Conservation (phyloP, 2,113 vertebrate species). For the Mobula birostris region DNA sequence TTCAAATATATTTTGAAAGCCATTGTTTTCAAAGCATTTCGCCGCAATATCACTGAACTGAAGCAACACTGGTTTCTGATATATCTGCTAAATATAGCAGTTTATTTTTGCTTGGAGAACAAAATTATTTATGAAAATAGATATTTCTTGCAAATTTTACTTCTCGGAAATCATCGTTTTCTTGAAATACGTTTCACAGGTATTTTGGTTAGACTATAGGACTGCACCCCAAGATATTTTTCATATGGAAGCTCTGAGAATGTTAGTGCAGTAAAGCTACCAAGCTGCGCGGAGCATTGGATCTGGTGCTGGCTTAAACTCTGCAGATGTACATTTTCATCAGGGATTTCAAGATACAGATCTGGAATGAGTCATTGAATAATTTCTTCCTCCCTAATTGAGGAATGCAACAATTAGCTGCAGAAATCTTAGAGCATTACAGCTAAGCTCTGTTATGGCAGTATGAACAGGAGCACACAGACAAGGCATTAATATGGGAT, state of each 20-base stretch:
- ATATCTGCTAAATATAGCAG: not conserved
- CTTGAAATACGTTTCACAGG: not conserved
- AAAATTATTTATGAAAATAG: not conserved
- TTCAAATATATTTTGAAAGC: not conserved
- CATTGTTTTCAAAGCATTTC: not conserved
- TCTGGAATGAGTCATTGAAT: not conserved
- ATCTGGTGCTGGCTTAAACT: not conserved
- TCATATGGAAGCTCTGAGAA: not conserved
- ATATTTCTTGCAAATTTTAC: not conserved
- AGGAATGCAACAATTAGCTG: not conserved
- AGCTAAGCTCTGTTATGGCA: too few relatives aligned
- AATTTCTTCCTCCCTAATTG: not conserved
- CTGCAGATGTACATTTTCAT: not conserved
- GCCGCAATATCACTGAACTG: not conserved
- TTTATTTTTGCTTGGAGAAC: not conserved
- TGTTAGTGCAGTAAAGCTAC: not conserved
- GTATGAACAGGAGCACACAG: not conserved
- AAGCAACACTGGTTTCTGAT: not conserved
- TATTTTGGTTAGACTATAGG: not conserved
- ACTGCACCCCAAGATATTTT: not conserved
- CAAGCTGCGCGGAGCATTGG: not conserved
- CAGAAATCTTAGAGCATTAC: not conserved
- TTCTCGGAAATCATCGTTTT: not conserved
- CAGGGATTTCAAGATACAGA: not conserved
- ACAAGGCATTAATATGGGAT: not conserved